Evolutionary conservation across 2,888 invertebrate species (phyloP).

Genomic region (Clostera curtula): DNA sequence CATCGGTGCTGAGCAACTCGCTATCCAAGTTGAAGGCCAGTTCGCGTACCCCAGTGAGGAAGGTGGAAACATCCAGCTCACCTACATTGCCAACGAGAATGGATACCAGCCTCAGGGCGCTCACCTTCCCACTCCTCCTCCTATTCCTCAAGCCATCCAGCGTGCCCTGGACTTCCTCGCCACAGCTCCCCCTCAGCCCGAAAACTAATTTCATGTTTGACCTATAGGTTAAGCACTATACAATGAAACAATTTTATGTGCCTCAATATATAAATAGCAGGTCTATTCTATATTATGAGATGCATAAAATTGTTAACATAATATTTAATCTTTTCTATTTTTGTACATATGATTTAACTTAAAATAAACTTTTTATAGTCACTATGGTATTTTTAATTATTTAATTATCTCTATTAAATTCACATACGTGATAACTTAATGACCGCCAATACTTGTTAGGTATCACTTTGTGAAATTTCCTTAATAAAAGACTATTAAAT

Average conservation of each 20-base stretch:
- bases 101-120: constrained; percentile 79
- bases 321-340: too few species aligned
- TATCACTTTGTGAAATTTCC: too few species aligned
- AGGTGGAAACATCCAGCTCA: constrained; percentile 72
- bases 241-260: constrained; percentile 14
- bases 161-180: constrained; percentile 79
- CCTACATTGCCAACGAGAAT: constrained; percentile 81
- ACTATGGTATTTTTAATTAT: constrained; percentile 15
- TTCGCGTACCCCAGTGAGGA: constrained; percentile 79
- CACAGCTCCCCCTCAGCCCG: constrained; percentile 74
- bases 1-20: constrained; percentile 68
- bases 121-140: constrained; percentile 79
- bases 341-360: too few species aligned
- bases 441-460: too few species aligned
- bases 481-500: too few species aligned
- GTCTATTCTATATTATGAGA: too few species aligned
- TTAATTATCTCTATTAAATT: too few species aligned
- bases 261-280: constrained; percentile 10
- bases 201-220: constrained; percentile 24
- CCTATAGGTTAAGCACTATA: constrained; percentile 17
- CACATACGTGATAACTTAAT: too few species aligned
- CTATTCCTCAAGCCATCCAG: constrained; percentile 81
- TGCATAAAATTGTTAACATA: too few species aligned
- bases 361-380: too few species aligned
- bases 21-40: constrained; percentile 75